Percentiles rank a stretch among this genome's conserved stretches.
Evolutionary conservation across 1,140 invertebrate genomes (phyloP).

Genomic region (Spodoptera litura): DNA sequence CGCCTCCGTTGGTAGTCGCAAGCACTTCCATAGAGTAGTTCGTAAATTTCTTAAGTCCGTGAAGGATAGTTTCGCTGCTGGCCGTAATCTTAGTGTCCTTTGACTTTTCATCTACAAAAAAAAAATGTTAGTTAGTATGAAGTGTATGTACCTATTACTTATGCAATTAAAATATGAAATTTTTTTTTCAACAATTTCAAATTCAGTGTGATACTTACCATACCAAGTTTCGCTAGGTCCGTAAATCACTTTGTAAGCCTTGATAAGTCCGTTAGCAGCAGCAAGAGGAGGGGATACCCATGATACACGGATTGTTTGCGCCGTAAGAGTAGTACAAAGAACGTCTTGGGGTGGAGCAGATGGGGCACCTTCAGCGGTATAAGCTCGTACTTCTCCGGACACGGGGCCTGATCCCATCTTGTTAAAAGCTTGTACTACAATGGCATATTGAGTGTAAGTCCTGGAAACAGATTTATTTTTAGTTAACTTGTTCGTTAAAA

Average conservation of each 20-base stretch:
- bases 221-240: constrained; percentile 96
- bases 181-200: background rate
- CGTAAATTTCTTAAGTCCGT: constrained; percentile 97
- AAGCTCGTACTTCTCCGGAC: constrained; percentile 95
- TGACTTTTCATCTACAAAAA: constrained; percentile 92
- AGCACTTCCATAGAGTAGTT: constrained; percentile 99
- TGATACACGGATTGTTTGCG: constrained; percentile 96
- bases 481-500: background rate
- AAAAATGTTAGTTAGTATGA: background rate
- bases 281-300: constrained; percentile 96
- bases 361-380: constrained; percentile 96
- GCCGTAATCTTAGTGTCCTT: constrained; percentile 96
- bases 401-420: constrained; percentile 96
- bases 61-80: constrained; percentile 96
- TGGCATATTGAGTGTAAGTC: constrained; percentile 97
- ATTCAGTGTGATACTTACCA: constrained; percentile 87
- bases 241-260: constrained; percentile 98
- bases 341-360: constrained; percentile 97
- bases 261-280: constrained; percentile 97
- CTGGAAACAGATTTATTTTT: constrained; percentile 70
- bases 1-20: constrained; percentile 97
- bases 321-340: constrained; percentile 95
- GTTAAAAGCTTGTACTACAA: constrained; percentile 98
- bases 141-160: background rate
- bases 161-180: background rate